Evolutionary conservation across 2,113 vertebrate genomes (phyloP), one percentile per base, ranked within the genome.

Genomic region (Eurypyga helias): DNA sequence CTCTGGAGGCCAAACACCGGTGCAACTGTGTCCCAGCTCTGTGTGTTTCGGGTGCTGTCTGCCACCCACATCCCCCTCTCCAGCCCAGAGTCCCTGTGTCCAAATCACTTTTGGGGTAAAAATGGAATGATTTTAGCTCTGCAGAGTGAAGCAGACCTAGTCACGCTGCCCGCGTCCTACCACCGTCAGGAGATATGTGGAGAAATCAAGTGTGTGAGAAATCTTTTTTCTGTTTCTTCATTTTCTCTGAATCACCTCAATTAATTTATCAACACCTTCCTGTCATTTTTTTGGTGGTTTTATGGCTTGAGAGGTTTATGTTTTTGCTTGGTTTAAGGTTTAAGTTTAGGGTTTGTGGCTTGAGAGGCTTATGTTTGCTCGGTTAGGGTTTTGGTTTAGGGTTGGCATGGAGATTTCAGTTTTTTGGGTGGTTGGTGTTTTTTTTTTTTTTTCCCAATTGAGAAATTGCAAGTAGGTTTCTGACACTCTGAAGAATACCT

Each of bases 401-500:
- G 23, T 51, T 79, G 57, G 25, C 6, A 13, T 10, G 18, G 31
- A 16, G 5, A 54, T 79, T 93, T 51, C 29, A 13, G 8, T 43
- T 55, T 65, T n/a, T 41, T 11, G 25, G 45, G 66, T n/a, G 29
- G 14, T 52, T 52, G 11, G 8, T 3, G 7, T 41, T 21, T 5
- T 6, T 24, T 34, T 19, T 45, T 38, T 46, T 48, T 66, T 33
- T 31, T 23, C 34, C 4, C 25, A 38, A 23, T 29, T 81, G 45
- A 84, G 92, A 90, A 86, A 81, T 52, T 87, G 60, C 67, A 62
- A 57, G 54, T 69, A 73, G 78, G 31, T 89, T 93, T 96, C 83
- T 85, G 92, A 55, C 64, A n/a, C 41, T 83, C 89, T 54, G 85
- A 49, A 90, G 67, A 94, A 71, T 95, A 90, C 61, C 75, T 90